phyloP scores from a whole-genome alignment of 2,888 invertebrate species.

The Nemapogon koenigi region DNA sequence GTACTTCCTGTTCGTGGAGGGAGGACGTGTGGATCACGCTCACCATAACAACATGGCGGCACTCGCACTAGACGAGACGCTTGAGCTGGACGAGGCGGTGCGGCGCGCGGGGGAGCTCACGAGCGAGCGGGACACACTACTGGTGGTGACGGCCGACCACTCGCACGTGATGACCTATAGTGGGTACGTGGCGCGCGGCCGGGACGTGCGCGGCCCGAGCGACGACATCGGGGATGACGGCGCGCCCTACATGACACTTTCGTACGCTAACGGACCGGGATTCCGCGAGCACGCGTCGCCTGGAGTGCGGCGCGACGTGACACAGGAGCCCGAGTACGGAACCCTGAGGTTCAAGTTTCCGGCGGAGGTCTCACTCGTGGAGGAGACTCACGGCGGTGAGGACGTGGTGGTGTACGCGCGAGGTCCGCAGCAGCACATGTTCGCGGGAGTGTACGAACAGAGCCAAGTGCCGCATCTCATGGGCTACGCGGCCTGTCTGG shows the following conservation, averaged over 20 bases:
- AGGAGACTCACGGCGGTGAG: slow-evolving; percentile 79
- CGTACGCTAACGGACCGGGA: slow-evolving; percentile 68
- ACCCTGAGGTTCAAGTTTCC: slow-evolving; percentile 13
- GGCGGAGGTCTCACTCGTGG: slow-evolving; percentile 61
- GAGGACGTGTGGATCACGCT: slow-evolving; percentile 63
- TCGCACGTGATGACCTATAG: slow-evolving; percentile 72
- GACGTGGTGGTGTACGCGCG: slow-evolving; percentile 77
- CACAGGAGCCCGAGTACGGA: slow-evolving; percentile 20
- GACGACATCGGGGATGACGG: slow-evolving; percentile 36
- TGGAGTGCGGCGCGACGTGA: slow-evolving; percentile 41
- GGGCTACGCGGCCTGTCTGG: slow-evolving; percentile 74
- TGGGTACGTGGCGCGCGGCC: slow-evolving; percentile 68
- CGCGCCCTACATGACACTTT: slow-evolving; percentile 61
- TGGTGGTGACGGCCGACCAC: slow-evolving; percentile 80
- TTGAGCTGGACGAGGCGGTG: slow-evolving; percentile 66
- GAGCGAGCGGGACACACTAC: slow-evolving; percentile 68
- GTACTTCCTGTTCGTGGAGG: slow-evolving; percentile 68
- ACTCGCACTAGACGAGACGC: slow-evolving; percentile 66
- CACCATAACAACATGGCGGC: slow-evolving; percentile 59
- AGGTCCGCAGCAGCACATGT: slow-evolving; percentile 77
- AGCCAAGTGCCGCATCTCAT: slow-evolving; percentile 78
- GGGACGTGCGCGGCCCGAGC: slow-evolving; percentile 27
- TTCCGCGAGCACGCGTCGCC: slow-evolving; percentile 28
- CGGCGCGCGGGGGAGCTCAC: slow-evolving; percentile 28
- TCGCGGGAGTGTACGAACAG: slow-evolving; percentile 79